Conservation (phyloP, 2,113 vertebrate species). For the cattle (Bos taurus) region ARS-UCD2.0 NC_037350.1:39178501-39179000, state of each 20-base stretch:
- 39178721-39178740: background rate
- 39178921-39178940: slow-evolving; percentile 61
- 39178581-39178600: background rate
- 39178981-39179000: slow-evolving; percentile 46
- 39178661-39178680: background rate
- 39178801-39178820: background rate
- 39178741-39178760: background rate
- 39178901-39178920: slow-evolving; percentile 44
- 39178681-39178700: background rate
- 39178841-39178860: background rate
- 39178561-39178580: background rate
- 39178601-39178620: background rate
- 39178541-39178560: background rate
- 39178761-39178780: background rate
- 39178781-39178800: background rate
- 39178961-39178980: slow-evolving; percentile 39
- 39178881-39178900: background rate
- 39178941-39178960: slow-evolving; percentile 41
- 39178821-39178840: background rate
- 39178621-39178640: background rate
- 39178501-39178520: background rate
- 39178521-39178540: background rate
- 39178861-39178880: background rate
- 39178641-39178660: background rate
- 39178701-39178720: background rate